phyloP scores from a whole-genome alignment of 92 coral and sea anemone species.

The Scolanthus callimorphus region DNA sequence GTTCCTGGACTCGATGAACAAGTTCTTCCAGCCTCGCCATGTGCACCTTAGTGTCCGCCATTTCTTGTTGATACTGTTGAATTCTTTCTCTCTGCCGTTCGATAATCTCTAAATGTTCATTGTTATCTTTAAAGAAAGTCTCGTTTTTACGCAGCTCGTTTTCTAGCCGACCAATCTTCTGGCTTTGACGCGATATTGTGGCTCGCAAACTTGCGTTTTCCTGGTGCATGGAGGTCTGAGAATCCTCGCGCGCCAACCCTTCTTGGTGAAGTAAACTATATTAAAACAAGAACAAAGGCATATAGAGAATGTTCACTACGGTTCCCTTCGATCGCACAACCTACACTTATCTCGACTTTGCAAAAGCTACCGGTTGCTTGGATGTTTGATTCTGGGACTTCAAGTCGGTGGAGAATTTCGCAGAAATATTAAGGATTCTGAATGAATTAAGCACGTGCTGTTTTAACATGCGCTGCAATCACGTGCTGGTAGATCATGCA shows the following conservation, averaged over 20 bases:
- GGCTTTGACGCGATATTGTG: slow-evolving; percentile 97
- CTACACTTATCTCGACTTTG: too few relatives aligned
- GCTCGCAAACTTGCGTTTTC: slow-evolving; percentile 81
- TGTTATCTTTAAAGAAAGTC: slow-evolving; percentile 48
- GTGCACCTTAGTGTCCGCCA: slow-evolving; percentile 83
- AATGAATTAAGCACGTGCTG: too few relatives aligned
- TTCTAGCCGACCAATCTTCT: slow-evolving; percentile 92
- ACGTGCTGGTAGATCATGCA: too few relatives aligned
- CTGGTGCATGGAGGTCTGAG: slow-evolving; percentile 75
- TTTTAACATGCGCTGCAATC: too few relatives aligned
- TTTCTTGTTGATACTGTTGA: slow-evolving; percentile 85
- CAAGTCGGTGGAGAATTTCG: too few relatives aligned
- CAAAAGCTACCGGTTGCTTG: too few relatives aligned
- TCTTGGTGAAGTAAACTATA: slow-evolving; percentile 86
- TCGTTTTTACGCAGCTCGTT: slow-evolving; percentile 71
- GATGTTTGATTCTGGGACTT: too few relatives aligned
- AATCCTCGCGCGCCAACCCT: slow-evolving; percentile 78
- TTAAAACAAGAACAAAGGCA: too few relatives aligned
- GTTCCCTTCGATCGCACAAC: too few relatives aligned
- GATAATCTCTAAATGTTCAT: slow-evolving; percentile 52
- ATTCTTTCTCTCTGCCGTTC: slow-evolving; percentile 84
- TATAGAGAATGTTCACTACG: too few relatives aligned
- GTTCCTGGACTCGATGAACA: slow-evolving; percentile 97
- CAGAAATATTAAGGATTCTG: too few relatives aligned
- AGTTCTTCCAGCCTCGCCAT: slow-evolving; percentile 88